phyloP scores from a whole-genome alignment of 1,140 invertebrate species.

The Papilio dardanus region DNA sequence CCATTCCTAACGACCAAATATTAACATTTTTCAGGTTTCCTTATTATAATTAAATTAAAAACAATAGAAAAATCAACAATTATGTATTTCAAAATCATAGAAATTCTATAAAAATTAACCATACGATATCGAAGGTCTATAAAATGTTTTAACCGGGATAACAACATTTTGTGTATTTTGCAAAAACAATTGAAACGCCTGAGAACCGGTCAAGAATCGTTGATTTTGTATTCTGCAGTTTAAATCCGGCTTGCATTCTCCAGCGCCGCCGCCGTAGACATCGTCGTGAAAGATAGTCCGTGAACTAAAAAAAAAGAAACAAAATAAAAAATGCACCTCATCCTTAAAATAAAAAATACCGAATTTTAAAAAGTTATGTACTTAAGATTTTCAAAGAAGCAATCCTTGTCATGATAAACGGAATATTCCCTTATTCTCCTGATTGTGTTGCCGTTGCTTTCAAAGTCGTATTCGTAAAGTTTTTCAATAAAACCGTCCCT shows the following conservation, averaged over 20 bases:
- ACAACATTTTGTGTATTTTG: constrained; percentile 53
- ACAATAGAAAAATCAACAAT: constrained; percentile 38
- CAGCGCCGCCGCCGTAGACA: not conserved
- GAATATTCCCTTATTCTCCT: constrained; percentile 71
- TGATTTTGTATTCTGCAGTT: constrained; percentile 45
- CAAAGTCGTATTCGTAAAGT: constrained; percentile 67
- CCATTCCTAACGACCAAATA: not conserved
- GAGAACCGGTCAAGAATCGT: constrained; percentile 63
- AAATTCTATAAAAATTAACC: constrained; percentile 46
- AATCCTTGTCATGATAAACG: constrained; percentile 71
- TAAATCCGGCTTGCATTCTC: not conserved
- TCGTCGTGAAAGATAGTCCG: constrained; percentile 41
- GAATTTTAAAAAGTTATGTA: constrained; percentile 41
- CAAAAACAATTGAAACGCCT: constrained; percentile 66
- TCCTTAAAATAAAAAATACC: not conserved
- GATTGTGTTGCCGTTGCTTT: constrained; percentile 58
- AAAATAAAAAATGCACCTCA: not conserved
- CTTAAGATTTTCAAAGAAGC: constrained; percentile 62
- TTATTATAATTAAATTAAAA: not conserved
- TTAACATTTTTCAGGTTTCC: not conserved
- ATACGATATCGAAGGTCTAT: constrained; percentile 40
- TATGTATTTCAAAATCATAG: constrained; percentile 48
- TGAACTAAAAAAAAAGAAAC: constrained; percentile 47
- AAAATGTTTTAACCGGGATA: constrained; percentile 36
- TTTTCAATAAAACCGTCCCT: constrained; percentile 73